Evolutionary conservation across 2,113 vertebrate genomes (phyloP).

Genomic region (Dasyurus viverrinus): DNA sequence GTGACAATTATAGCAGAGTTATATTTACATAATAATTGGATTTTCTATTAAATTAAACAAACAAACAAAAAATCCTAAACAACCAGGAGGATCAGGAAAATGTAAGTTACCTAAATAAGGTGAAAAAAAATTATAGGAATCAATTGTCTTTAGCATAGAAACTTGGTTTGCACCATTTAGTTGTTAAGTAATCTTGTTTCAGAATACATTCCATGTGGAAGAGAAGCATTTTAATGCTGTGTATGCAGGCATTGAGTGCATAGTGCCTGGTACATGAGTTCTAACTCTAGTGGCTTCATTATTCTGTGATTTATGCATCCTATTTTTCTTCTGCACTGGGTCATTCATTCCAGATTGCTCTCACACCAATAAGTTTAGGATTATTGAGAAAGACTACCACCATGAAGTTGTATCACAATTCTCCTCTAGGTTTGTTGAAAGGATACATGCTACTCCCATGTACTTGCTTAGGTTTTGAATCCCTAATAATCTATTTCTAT

Average conservation of each 20-base stretch:
- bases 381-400: neutral
- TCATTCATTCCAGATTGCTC: neutral
- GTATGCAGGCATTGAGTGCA: neutral
- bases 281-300: neutral
- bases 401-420: neutral
- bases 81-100: constrained; percentile 44
- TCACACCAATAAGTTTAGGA: neutral
- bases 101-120: constrained; percentile 48
- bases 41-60: constrained; percentile 79
- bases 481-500: neutral
- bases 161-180: constrained; percentile 17
- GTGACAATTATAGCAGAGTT: constrained; percentile 74
- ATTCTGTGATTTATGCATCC: too few species aligned
- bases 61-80: constrained; percentile 49
- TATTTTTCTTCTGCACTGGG: neutral
- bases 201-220: neutral
- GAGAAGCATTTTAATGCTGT: neutral
- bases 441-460: neutral
- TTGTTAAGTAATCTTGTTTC: neutral
- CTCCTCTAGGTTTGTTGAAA: neutral
- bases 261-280: neutral
- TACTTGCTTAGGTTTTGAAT: neutral
- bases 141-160: constrained; percentile 53
- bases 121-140: constrained; percentile 23
- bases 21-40: constrained; percentile 83